Evolutionary conservation across 2,113 vertebrate genomes (phyloP).

Genomic region (Natator depressus): DNA sequence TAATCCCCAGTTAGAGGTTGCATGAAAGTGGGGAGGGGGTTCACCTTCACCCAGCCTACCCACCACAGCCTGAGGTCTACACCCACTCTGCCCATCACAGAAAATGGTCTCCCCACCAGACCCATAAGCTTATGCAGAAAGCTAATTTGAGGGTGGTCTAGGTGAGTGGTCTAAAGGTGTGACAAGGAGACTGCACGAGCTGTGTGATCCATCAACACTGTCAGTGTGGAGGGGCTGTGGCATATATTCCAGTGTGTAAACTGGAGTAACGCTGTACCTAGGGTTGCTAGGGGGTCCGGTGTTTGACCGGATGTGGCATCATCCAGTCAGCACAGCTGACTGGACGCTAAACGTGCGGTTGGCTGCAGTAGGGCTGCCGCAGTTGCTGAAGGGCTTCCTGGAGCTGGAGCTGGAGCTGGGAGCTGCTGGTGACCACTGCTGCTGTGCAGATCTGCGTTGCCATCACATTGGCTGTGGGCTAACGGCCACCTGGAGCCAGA

Average conservation of each 20-base stretch:
- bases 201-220: neutral
- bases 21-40: neutral
- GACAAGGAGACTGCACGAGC: neutral
- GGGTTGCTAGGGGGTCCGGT: neutral
- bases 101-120: slow-evolving; percentile 3
- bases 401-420: too few species aligned
- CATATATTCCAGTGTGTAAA: neutral
- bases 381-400: too few species aligned
- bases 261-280: neutral
- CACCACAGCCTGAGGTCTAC: too few species aligned
- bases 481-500: too few species aligned
- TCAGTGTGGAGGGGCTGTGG: neutral
- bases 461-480: too few species aligned
- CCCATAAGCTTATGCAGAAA: neutral
- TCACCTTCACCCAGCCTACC: too few species aligned
- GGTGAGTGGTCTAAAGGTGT: neutral
- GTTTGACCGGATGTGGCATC: neutral
- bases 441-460: too few species aligned
- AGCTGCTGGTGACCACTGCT: too few species aligned
- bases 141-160: neutral
- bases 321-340: too few species aligned
- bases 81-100: neutral
- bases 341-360: too few species aligned
- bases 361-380: too few species aligned
- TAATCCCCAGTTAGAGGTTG: slow-evolving; percentile 35